These are phyloP conservation scores for Catharus minimus DNA, from an alignment of 2,113 vertebrate species.

Conservation along the genomic window DNA sequence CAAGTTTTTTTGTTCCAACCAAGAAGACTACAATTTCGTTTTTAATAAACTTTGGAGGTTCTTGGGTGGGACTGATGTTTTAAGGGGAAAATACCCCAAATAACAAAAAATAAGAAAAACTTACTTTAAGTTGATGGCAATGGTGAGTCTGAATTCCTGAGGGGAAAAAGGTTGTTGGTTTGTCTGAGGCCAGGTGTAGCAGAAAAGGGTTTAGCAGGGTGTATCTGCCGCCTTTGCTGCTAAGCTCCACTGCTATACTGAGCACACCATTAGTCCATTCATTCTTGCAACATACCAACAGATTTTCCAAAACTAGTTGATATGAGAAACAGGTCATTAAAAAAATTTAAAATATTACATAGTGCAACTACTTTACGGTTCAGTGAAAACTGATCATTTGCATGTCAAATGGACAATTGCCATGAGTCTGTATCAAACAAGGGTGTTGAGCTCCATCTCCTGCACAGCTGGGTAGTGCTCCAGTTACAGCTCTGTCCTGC, in stretches of 20 bases:
- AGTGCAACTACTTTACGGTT: not conserved
- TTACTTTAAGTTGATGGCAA: not conserved
- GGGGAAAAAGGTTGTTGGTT: not conserved
- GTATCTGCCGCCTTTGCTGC: not conserved
- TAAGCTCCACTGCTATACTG: not conserved
- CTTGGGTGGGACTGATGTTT: not conserved
- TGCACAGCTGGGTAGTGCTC: not conserved
- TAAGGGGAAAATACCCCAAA: accelerated
- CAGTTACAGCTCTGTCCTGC: not conserved
- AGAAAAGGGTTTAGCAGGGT: not conserved
- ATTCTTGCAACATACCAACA: not conserved
- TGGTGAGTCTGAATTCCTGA: not conserved
- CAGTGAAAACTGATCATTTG: not conserved
- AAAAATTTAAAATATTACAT: not conserved
- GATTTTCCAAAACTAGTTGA: not conserved
- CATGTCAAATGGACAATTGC: not conserved
- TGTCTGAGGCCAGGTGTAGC: not conserved
- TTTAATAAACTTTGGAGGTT: not conserved
- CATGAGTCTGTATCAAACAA: not conserved
- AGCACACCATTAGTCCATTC: not conserved
- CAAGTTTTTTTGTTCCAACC: not conserved
- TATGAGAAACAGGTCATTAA: not conserved
- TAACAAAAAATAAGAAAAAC: not conserved
- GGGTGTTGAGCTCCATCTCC: not conserved
- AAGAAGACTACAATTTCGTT: not conserved